Evolutionary conservation across 2,888 invertebrate species (phyloP), one percentile per base, ranked within the genome.

Genomic region (Eupsilia transversa): DNA sequence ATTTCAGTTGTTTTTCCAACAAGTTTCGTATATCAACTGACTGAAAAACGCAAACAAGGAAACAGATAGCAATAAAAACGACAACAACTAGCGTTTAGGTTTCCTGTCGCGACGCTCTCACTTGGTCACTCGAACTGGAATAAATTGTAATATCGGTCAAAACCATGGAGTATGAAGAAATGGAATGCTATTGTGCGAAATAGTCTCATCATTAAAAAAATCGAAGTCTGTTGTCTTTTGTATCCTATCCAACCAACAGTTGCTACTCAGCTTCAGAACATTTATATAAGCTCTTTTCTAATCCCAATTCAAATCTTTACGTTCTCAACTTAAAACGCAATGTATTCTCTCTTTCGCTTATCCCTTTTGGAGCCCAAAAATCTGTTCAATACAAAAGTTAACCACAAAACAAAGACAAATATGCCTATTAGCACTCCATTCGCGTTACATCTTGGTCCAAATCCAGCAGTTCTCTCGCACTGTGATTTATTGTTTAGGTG

Each of bases 401-500:
- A 52, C n/a, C 52, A 52, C 6, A 61, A 41, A 41, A 20, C 1
- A 1, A 43, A 1, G 9, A 7, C 7, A 64, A 5, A 46, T 20
- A 1, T 10, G 12, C 23, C 5, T 60, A 56, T 61, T n/a, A 54
- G 30, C 54, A 38, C 79, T 80, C 83, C 80, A 83, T 80, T 78
- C 30, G 30, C 35, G 7, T 14, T 27, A 61, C 9, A 60, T 52
- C 72, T 56, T 56, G 79, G 30, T 59, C 17, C n/a, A 49, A 69
- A 66, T 1, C 14, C 74, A 79, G 54, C 67, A 80, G 73, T 72
- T 65, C 84, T 83, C 84, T 77, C 83, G 84, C 83, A 80, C 86
- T 77, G 89, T 92, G 93, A 94, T 94, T 93, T 94, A 94, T 94
- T 90, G 89, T 91, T 90, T 89, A 82, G 84, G 82, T 81, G 91